Evolutionary conservation across 2,113 vertebrate genomes (phyloP).

Genomic region (Saimiri boliviensis): DNA sequence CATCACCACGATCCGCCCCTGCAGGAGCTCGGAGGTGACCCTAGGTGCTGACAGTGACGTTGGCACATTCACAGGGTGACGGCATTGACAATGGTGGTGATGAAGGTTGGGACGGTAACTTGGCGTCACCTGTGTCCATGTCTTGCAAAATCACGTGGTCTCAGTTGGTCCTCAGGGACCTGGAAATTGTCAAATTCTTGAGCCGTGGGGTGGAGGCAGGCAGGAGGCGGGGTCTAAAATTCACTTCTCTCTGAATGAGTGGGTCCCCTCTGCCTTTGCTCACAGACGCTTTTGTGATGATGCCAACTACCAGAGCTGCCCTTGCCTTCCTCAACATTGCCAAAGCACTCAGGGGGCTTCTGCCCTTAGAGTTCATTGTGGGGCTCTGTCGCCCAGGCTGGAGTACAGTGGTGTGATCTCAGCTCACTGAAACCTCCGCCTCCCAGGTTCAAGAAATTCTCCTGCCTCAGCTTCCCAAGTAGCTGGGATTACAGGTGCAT

Average conservation of each 20-base stretch:
- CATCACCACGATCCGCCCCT: background rate
- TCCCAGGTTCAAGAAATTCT: too few relatives aligned
- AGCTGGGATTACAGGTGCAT: too few relatives aligned
- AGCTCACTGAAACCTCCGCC: too few relatives aligned
- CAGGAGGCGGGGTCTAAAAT: too few relatives aligned
- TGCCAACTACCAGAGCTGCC: fast-evolving
- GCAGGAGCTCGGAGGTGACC: background rate
- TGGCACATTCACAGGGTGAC: background rate
- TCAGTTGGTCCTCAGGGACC: background rate
- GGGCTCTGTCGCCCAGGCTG: background rate
- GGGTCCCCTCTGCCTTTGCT: background rate
- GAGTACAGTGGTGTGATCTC: too few relatives aligned
- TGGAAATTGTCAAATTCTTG: too few relatives aligned
- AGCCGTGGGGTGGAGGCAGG: too few relatives aligned
- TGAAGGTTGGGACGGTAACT: background rate
- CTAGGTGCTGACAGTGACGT: background rate
- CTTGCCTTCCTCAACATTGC: background rate
- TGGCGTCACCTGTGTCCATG: background rate
- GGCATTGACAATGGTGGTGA: background rate
- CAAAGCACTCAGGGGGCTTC: background rate
- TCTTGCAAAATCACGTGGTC: background rate
- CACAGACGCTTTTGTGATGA: background rate
- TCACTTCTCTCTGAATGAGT: too few relatives aligned
- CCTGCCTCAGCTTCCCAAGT: too few relatives aligned
- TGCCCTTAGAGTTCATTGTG: background rate